Evolutionary conservation across 2,797 vertebrate species (phyloP), one percentile per base, ranked within the genome.

Genomic region (Glossophaga mutica): DNA sequence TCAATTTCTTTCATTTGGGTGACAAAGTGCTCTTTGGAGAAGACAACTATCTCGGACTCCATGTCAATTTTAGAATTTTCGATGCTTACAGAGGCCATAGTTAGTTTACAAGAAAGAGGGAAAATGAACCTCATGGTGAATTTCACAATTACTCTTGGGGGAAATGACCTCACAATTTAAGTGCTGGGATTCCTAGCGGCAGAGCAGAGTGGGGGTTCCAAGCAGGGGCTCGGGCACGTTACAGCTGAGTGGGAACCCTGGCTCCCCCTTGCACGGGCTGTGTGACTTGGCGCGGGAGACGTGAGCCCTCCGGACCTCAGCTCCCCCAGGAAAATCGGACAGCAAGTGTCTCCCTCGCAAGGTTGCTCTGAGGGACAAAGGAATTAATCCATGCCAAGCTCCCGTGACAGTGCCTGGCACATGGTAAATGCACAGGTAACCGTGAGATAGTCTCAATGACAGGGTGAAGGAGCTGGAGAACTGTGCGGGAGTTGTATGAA

Each of bases 41-140:
- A 16, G 50, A 68, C 7, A 57, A 29, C 9, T 68, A 18, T 87
- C 48, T 95, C 34, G 71, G 57, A 29, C 3, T 81, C 32, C 50
- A 26, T 29, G 48, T 10, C 68, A 70, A 62, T 79, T 93, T 88
- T 89, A 90, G 74, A 86, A 68, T 79, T 93, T 88, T 89, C 88
- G 74, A 86, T 37, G 29, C 4, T 74, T 70, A 57, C 0, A 29
- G 83, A 57, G 37, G 55, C 82, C 2, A 39, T 22, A 57, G 21
- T 4, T 44, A 10, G 18, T n/a, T 95, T 93, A 82, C 85, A 79
- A 77, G 77, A 88, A 88, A 91, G 37, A 84, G 6, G 46, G 14
- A 37, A 91, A 85, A 44, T 46, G 71, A 78, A 62, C n/a, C 52
- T n/a, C 34, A 86, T 6, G 29, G 67, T 79, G 44, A 57, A 81